These are phyloP conservation scores for Mionectes olivaceus DNA, from an alignment of 2,797 vertebrate genomes.

Conservation along the genomic window DNA sequence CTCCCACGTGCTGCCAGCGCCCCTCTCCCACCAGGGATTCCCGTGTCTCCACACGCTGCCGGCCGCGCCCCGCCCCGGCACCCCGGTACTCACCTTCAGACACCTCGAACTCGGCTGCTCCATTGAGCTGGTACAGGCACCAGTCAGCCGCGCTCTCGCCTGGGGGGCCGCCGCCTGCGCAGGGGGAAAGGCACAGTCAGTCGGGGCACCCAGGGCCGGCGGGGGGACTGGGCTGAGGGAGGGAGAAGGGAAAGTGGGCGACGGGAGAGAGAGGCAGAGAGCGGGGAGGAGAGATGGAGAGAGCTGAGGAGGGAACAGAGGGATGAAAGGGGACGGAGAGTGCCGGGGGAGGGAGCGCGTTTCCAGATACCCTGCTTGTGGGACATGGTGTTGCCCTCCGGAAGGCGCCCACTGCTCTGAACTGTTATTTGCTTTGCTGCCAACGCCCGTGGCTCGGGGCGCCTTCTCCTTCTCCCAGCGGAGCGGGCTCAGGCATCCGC, in stretches of 20 bases:
- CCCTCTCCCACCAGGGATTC: too few relatives aligned
- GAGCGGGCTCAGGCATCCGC: neutral
- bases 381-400: slow-evolving; percentile 61
- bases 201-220: neutral
- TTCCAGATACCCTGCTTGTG: slow-evolving; percentile 61
- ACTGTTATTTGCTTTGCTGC: neutral
- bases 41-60: fast-evolving
- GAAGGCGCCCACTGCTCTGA: neutral
- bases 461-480: slow-evolving; percentile 22
- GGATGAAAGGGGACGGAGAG: neutral
- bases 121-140: slow-evolving; percentile 74
- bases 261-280: neutral
- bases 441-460: neutral
- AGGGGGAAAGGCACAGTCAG: slow-evolving; percentile 45
- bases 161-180: slow-evolving; percentile 39
- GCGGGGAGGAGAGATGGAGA: neutral
- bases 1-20: neutral
- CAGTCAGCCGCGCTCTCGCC: slow-evolving; percentile 56
- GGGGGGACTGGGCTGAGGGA: neutral
- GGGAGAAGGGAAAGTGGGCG: neutral
- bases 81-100: slow-evolving; percentile 51
- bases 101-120: slow-evolving; percentile 67
- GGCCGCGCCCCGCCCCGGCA: neutral
- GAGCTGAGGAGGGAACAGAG: neutral
- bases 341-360: neutral